These are phyloP conservation scores for Cyclina sinensis DNA, from an alignment of 1,140 invertebrate genomes.

Conservation along the genomic window DNA sequence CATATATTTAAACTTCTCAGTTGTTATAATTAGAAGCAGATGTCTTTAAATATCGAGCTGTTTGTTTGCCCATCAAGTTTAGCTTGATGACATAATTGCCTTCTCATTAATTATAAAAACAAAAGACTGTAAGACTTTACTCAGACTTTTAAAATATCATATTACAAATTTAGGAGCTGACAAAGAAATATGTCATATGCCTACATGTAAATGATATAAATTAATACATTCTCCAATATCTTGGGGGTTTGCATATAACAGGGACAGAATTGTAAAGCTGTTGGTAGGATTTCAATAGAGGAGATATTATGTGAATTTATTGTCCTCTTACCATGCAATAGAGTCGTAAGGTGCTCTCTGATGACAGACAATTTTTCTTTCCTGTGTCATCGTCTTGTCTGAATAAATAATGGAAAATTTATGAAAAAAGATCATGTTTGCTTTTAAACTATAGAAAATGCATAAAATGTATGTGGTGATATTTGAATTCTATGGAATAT, in stretches of 20 bases:
- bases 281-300: constrained; percentile 52
- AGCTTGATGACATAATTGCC: no score
- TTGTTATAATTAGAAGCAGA: no score
- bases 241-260: neutral
- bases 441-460: no score
- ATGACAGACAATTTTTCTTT: constrained; percentile 54
- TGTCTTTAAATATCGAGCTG: no score
- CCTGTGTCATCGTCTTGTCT: constrained; percentile 19
- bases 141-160: no score
- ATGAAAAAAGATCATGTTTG: no score
- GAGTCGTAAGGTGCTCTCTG: constrained; percentile 7
- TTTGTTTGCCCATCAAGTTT: no score
- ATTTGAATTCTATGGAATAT: no score
- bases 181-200: constrained; percentile 37
- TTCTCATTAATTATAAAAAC: no score
- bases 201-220: neutral
- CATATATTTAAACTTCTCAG: no score
- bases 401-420: neutral
- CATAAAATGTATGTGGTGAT: no score
- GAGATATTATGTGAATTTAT: constrained; percentile 64
- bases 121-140: no score
- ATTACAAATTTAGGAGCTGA: neutral
- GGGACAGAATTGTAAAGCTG: constrained; percentile 35
- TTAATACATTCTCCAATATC: constrained; percentile 3
- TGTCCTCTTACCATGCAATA: neutral